phyloP scores from a whole-genome alignment of 2,797 vertebrate species.

The Pogonophryne albipinna region DNA sequence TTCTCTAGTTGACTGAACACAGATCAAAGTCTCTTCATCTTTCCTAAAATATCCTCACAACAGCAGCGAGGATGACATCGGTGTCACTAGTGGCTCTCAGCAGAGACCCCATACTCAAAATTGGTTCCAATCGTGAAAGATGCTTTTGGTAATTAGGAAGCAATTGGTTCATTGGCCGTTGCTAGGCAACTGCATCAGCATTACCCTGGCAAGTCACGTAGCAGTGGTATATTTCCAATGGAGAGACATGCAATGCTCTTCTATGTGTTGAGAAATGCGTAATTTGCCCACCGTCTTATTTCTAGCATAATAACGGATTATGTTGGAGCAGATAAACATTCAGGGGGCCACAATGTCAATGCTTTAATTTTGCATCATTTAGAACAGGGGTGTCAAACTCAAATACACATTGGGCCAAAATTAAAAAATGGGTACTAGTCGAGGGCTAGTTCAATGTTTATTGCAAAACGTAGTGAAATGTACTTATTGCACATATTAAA shows the following conservation, averaged over 20 bases:
- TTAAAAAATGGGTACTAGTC: no score
- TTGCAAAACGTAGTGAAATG: no score
- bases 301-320: constrained; percentile 9
- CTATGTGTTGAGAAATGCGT: constrained; percentile 36
- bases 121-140: constrained; percentile 65
- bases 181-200: constrained; percentile 84
- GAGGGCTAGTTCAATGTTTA: no score
- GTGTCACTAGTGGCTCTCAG: constrained; percentile 26
- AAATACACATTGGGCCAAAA: no score
- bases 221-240: constrained; percentile 39
- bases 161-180: constrained; percentile 74
- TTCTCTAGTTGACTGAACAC: constrained; percentile 26
- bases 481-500: no score
- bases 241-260: constrained; percentile 51
- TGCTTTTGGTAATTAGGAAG: constrained; percentile 69
- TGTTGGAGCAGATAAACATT: constrained; percentile 13
- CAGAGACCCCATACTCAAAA: constrained; percentile 59
- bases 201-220: constrained; percentile 68
- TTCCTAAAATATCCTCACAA: constrained; percentile 31
- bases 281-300: constrained; percentile 19
- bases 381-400: no score
- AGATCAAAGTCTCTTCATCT: constrained; percentile 38
- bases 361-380: constrained; percentile 17
- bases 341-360: not conserved
- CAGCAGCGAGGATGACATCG: not conserved